Base-by-base conservation (phyloP, 2,113 vertebrate genomes). In the Nymphicus hollandicus region DNA sequence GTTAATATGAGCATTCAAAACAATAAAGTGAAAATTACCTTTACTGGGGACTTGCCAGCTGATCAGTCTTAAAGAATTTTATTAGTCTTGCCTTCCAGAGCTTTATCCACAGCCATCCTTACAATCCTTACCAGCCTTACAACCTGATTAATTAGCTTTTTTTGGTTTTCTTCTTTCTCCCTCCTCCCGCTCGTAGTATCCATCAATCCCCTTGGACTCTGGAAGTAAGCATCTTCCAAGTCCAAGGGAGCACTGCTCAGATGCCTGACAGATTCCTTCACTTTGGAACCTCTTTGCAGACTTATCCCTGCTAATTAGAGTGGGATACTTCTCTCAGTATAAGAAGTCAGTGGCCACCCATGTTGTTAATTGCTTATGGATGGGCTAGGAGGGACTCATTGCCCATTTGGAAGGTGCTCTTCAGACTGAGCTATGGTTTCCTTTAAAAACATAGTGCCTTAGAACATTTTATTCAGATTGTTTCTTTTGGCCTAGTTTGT, bases 401-500 rank as follows among this genome's bases (percentile, higher is more conserved):
- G 35, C 16, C 28, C 2, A 2, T 78, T 88, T 81, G n/a, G 64
- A 93, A 90, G 47, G 6, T 58, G 12, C 23, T 58, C 13, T 83
- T 88, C 14, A 78, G 24, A 39, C 19, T 6, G n/a, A 46, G 28
- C 19, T 78, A 35, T 83, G 25, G 29, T 86, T 94, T 81, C 53
- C 72, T 88, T 86, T 58, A 70, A 91, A 82, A 79, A 33, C 17
- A 3, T 60, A 68, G 68, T 55, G 33, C 37, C 52, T 35, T 65
- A 49, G 15, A 77, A 58, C 7, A 31, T 81, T 89, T 70, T 70
- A 63, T 44, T 91, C 63, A 52, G 25, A 19, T 86, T 83, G 63
- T 73, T 95, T 79, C n/a, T 90, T 88, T 95, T 97, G 86, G 86
- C 88, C 86, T 88, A 61, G 28, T 91, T 96, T 92, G 31, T 88